Base-by-base conservation (phyloP, 2,113 vertebrate genomes). In the Anolis carolinensis region DNA sequence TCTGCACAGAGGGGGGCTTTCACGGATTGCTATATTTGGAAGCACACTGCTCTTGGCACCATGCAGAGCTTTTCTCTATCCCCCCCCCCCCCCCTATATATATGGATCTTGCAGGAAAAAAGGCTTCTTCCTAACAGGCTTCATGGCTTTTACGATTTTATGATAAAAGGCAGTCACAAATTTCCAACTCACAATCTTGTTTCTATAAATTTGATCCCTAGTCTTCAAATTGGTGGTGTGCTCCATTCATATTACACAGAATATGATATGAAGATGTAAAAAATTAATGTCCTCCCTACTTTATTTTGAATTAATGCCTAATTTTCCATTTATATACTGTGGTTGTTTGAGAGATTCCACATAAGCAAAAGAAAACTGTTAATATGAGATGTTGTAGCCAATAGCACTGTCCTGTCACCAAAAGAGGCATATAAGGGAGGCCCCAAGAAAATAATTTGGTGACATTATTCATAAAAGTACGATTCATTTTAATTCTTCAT, bases 151-250 rank as follows among this genome's bases (percentile, higher is more conserved):
- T 67, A 84, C 44, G 1, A 84, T 39, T 84, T 48, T 77, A 78
- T 87, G 7, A 39, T 71, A 83, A 88, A 87, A 79, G 44, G 85
- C 89, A 87, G 39, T 11, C 76, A n/a, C 44, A 36, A 84, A 84
- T 81, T 77, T 76, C 79, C 44, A 50, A 13, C 11, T 55, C 79
- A 79, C 79, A 87, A 36, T 0, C 10, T 84, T 90, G 73, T 85
- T 83, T 48, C 85, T 52, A 32, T 1, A 0, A 0, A 76, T 62
- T 79, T 44, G 13, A 36, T 67, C 59, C 82, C 16, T 48, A 76
- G 83, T 25, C 63, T 85, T 39, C 0, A 81, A 80, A 1, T 55
- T 50, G 13, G 1, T 75, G 79, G 9, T 83, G 59, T 21, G 67
- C 67, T 18, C 6, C 63, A 34, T 79, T 91, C 44, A 25, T 44